Percentiles rank a stretch among this genome's conserved stretches.
These are phyloP conservation scores for Temnopleurus reevesii DNA, from an alignment of 53 echinoderm and acorn worm genomes.

Conservation along the genomic window DNA sequence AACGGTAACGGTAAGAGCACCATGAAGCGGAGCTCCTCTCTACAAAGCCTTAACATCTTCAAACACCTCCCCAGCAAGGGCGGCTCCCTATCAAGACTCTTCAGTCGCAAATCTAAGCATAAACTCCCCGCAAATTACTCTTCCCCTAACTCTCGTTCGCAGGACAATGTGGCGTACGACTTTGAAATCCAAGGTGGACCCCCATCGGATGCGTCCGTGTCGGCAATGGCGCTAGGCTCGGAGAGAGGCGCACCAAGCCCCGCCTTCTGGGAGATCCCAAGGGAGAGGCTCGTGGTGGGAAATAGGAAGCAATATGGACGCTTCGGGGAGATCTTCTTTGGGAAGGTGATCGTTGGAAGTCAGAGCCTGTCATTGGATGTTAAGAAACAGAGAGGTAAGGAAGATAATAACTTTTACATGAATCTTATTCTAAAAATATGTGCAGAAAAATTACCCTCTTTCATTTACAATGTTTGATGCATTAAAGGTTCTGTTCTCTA, in stretches of 20 bases:
- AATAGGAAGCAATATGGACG: slow-evolving; percentile 32
- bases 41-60: slow-evolving; percentile 43
- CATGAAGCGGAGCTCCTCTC: slow-evolving; percentile 43
- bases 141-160: slow-evolving; percentile 32
- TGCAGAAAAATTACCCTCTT: too few relatives aligned
- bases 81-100: slow-evolving; percentile 19
- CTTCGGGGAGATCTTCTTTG: slow-evolving; percentile 33
- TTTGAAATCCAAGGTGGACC: slow-evolving; percentile 42
- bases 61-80: background rate
- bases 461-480: too few relatives aligned
- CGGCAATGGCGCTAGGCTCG: slow-evolving; percentile 38
- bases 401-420: too few relatives aligned
- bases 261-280: slow-evolving; percentile 46
- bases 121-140: background rate
- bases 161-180: slow-evolving; percentile 57
- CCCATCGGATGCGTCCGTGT: slow-evolving; percentile 8
- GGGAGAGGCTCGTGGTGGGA: slow-evolving; percentile 33
- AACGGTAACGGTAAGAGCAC: background rate
- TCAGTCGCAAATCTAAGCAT: slow-evolving; percentile 16
- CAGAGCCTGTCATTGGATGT: slow-evolving; percentile 24
- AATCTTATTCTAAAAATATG: too few relatives aligned
- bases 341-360: slow-evolving; percentile 35
- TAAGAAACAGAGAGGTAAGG: slow-evolving; percentile 45
- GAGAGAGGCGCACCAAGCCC: background rate
- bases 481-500: too few relatives aligned